phyloP scores from a whole-genome alignment of 2,888 invertebrate species.

The Silvanus unidentatus region DNA sequence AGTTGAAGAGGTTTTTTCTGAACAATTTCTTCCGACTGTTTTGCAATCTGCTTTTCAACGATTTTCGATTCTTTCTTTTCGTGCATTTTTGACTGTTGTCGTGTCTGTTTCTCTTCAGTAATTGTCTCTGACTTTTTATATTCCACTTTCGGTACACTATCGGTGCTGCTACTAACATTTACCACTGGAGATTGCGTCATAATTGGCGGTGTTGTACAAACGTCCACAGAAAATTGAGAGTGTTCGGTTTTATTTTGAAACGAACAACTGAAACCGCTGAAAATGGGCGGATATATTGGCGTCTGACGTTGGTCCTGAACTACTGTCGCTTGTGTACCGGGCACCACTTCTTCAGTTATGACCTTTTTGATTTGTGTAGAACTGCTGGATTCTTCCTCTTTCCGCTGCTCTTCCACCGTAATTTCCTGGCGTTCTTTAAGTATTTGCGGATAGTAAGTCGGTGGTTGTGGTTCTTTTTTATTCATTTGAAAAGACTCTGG shows the following conservation, averaged over 20 bases:
- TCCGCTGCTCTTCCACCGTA: constrained; percentile 16
- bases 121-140: constrained; percentile 24
- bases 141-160: constrained; percentile 21
- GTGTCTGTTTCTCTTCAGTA: constrained; percentile 27
- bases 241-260: constrained; percentile 36
- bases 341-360: constrained; percentile 15
- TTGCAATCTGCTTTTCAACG: constrained; percentile 17
- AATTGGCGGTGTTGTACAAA: constrained; percentile 32
- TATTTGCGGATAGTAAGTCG: constrained; percentile 25
- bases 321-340: constrained; percentile 9
- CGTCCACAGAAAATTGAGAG: constrained; percentile 33
- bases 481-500: constrained; percentile 30
- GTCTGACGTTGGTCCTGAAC: constrained; percentile 3
- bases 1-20: constrained; percentile 33
- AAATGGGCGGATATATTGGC: constrained; percentile 27
- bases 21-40: constrained; percentile 34
- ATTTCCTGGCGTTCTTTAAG: constrained; percentile 20
- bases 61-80: constrained; percentile 15
- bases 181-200: constrained; percentile 23
- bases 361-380: constrained; percentile 22
- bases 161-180: constrained; percentile 20
- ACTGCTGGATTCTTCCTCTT: constrained; percentile 17
- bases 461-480: constrained; percentile 25
- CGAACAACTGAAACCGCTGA: constrained; percentile 35
- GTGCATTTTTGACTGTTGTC: constrained; percentile 18